A percentile compares a stretch with the other conserved stretches of the same genome.
Evolutionary conservation across 2,888 invertebrate species (phyloP).

Genomic region (Pseudococcus viburni): DNA sequence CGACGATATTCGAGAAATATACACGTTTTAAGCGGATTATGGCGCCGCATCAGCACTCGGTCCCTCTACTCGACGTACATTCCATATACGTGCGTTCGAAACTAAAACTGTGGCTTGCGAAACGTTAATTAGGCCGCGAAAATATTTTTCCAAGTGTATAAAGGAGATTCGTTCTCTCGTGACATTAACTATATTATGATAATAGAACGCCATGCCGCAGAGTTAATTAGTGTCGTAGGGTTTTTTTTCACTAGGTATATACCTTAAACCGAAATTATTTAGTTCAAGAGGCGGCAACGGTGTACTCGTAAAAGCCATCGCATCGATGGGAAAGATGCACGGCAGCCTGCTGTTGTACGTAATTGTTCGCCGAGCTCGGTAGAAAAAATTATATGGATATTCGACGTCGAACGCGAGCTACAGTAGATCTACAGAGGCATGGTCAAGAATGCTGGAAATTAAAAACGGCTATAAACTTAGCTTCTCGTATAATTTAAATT

Average conservation of each 20-base stretch:
- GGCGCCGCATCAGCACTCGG: background rate
- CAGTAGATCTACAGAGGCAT: background rate
- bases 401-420: background rate
- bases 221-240: slow-evolving; percentile 42
- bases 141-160: slow-evolving; percentile 22
- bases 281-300: slow-evolving; percentile 36
- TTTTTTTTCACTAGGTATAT: background rate
- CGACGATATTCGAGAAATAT: slow-evolving; percentile 2
- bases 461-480: background rate
- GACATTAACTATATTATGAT: slow-evolving; percentile 28
- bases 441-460: slow-evolving; percentile 36
- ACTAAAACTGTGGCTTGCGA: background rate
- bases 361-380: background rate
- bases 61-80: background rate
- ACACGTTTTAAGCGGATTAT: slow-evolving; percentile 21
- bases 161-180: slow-evolving; percentile 12
- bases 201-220: slow-evolving; percentile 2
- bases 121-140: slow-evolving; percentile 40
- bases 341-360: background rate
- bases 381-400: background rate
- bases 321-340: slow-evolving; percentile 17
- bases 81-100: background rate
- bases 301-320: background rate
- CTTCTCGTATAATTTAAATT: slow-evolving; percentile 8
- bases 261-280: slow-evolving; percentile 1